These are phyloP conservation scores for Arrhamphus sclerolepis DNA, from an alignment of 2,797 vertebrate genomes.

Conservation along the genomic window DNA sequence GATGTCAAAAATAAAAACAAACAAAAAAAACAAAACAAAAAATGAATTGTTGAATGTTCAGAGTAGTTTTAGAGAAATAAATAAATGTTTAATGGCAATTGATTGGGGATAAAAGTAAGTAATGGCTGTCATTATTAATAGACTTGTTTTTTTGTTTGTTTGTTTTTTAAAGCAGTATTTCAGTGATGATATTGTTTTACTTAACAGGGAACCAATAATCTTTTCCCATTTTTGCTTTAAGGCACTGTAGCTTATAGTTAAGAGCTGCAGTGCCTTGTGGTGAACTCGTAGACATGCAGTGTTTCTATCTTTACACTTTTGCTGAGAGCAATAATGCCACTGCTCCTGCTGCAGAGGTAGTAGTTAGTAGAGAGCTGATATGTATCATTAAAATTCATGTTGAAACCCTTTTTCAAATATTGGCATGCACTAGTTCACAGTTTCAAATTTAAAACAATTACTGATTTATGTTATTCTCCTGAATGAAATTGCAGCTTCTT, in stretches of 20 bases:
- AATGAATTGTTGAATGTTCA: slow-evolving; percentile 19
- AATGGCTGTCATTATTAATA: slow-evolving; percentile 18
- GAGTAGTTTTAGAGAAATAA: slow-evolving; percentile 19
- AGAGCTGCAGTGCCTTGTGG: background rate
- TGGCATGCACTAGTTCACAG: background rate
- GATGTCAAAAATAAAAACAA: slow-evolving; percentile 3
- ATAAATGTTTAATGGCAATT: too few species aligned
- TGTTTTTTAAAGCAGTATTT: too few species aligned
- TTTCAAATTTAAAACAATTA: background rate
- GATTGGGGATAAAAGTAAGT: slow-evolving; percentile 8
- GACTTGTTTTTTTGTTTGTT: too few species aligned
- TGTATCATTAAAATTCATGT: too few species aligned
- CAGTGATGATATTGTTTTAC: slow-evolving; percentile 7
- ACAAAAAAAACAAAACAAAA: background rate
- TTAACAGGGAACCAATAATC: slow-evolving; percentile 10
- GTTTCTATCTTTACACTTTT: background rate
- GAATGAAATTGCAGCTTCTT: background rate
- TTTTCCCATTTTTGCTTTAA: background rate
- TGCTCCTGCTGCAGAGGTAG: background rate
- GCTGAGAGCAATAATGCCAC: background rate
- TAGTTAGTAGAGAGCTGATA: background rate
- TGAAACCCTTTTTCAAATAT: slow-evolving; percentile 6
- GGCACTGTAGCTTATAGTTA: slow-evolving; percentile 5
- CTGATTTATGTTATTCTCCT: slow-evolving; percentile 6
- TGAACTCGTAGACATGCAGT: slow-evolving; percentile 10